A percentile compares a stretch with the other conserved stretches of the same genome.
Conservation (phyloP, 2,113 vertebrate genomes). For the Archocentrus centrarchus region DNA sequence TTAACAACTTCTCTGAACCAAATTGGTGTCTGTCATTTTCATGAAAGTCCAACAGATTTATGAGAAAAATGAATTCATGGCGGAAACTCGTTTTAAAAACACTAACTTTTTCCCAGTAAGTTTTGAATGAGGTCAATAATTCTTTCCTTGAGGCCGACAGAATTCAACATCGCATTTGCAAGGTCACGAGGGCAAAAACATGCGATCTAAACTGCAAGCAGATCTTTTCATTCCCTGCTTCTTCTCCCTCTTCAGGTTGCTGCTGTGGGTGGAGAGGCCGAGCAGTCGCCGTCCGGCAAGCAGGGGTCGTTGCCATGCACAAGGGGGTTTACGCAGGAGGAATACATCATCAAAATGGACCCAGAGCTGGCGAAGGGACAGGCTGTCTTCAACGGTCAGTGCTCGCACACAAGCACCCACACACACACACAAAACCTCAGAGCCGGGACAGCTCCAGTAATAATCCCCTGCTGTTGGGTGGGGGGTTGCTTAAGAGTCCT, state of each 20-base stretch:
- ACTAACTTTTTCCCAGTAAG: background rate
- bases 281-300: constrained; percentile 17
- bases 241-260: constrained; percentile 26
- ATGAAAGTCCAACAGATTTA: background rate
- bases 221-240: background rate
- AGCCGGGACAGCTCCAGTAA: constrained; percentile 27
- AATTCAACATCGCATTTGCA: background rate
- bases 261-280: constrained; percentile 5
- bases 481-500: constrained; percentile 53
- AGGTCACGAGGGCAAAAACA: background rate
- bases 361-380: constrained; percentile 63
- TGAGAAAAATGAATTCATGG: background rate
- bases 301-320: constrained; percentile 47
- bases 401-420: background rate
- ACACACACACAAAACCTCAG: background rate
- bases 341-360: constrained; percentile 56
- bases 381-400: constrained; percentile 69
- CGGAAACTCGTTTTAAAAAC: background rate
- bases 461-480: constrained; percentile 63
- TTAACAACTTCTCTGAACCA: background rate
- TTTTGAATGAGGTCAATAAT: background rate
- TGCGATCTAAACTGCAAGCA: background rate
- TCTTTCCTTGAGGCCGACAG: background rate
- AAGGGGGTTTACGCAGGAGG: constrained; percentile 67
- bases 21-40: background rate